A percentile compares a stretch with the other conserved stretches of the same genome.
Evolutionary conservation across 1,140 invertebrate genomes (phyloP).

Genomic region (Cataglyphis hispanica): DNA sequence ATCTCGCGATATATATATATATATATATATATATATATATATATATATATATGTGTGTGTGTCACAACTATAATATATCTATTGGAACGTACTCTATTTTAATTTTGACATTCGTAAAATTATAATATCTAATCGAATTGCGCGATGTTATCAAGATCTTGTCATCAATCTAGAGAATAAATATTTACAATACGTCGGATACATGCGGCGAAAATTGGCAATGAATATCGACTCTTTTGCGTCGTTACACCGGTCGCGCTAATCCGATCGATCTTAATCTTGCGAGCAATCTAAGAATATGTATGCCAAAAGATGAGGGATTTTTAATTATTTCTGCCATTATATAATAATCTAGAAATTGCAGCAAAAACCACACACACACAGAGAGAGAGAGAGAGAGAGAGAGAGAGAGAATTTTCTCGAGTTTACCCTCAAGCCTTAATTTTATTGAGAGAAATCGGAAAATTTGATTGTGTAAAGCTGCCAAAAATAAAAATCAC

Average conservation of each 20-base stretch:
- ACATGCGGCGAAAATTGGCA: constrained; percentile 58
- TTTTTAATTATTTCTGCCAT: not conserved
- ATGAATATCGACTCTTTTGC: constrained; percentile 51
- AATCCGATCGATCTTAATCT: constrained; percentile 33
- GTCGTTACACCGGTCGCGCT: not conserved
- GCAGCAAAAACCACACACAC: not conserved
- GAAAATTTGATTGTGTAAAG: not conserved
- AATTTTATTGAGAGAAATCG: not conserved
- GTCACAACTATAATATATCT: not conserved
- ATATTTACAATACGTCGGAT: constrained; percentile 33
- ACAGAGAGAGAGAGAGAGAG: not conserved
- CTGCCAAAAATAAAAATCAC: not conserved
- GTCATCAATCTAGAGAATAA: constrained; percentile 32
- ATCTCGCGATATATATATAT: not conserved
- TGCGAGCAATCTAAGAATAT: constrained; percentile 24
- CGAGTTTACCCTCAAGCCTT: constrained; percentile 3
- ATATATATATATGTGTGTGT: too few species aligned
- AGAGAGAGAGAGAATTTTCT: not conserved
- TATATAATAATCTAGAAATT: not conserved
- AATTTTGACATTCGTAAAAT: not conserved
- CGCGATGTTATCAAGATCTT: constrained; percentile 37
- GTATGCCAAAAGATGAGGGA: not conserved
- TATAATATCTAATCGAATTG: constrained; percentile 26
- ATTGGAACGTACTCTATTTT: not conserved
- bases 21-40: too few species aligned